phyloP scores from a whole-genome alignment of 2,113 vertebrate species.

The Petrocephalus microphthalmus region DNA sequence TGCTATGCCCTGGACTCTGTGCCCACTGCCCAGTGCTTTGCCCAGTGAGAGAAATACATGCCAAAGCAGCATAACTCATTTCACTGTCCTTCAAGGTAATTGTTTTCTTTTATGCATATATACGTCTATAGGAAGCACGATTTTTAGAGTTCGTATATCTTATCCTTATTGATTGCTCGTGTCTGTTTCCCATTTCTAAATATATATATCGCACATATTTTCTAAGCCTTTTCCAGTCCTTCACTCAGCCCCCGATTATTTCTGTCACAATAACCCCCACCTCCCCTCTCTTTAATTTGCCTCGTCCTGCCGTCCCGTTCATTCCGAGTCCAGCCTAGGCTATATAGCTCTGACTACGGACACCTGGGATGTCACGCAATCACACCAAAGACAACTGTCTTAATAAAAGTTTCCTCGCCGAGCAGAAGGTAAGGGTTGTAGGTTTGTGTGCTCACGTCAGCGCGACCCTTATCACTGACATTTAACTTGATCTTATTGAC shows the following conservation, averaged over 20 bases:
- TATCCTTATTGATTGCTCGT: constrained; percentile 5
- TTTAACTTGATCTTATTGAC: not conserved
- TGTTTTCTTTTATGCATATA: constrained; percentile 31
- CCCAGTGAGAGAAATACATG: constrained; percentile 34
- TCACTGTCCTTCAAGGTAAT: constrained; percentile 31
- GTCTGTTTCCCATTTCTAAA: constrained; percentile 3
- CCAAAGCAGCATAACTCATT: constrained; percentile 26
- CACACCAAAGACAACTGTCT: constrained; percentile 52
- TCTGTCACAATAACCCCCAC: constrained; percentile 5
- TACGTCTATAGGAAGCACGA: constrained; percentile 37
- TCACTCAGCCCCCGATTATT: not conserved
- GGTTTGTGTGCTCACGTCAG: constrained; percentile 20
- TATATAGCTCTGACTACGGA: constrained; percentile 25
- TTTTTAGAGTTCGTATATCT: constrained; percentile 4
- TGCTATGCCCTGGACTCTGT: constrained; percentile 38
- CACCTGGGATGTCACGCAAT: constrained; percentile 58
- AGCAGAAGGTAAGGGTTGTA: constrained; percentile 53
- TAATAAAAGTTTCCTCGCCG: constrained; percentile 50
- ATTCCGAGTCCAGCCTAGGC: not conserved
- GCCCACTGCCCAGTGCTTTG: constrained; percentile 21
- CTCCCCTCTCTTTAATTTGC: constrained; percentile 10
- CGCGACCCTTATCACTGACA: not conserved
- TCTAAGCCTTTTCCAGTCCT: constrained; percentile 21
- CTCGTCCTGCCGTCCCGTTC: constrained; percentile 11
- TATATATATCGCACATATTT: not conserved